Evolutionary conservation across 2,113 vertebrate genomes (phyloP), one percentile per base, ranked within the genome.

Genomic region (Forbesichthys papilliferus): DNA sequence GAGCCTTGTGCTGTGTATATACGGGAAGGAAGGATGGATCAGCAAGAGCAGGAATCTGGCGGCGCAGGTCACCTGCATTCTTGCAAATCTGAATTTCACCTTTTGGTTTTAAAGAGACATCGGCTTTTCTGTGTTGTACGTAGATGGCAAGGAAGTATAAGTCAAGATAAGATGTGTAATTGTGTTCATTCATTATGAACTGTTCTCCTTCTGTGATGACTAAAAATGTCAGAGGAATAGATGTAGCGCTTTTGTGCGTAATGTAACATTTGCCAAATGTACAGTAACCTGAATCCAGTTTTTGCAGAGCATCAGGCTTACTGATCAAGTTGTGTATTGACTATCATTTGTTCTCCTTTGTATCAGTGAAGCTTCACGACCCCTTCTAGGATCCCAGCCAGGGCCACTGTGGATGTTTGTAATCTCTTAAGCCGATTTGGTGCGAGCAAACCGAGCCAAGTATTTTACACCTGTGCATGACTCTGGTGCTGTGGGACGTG

Each of bases 371-470:
- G 69, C 71, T 70, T n/a, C 0, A 8, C 12, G 47, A 54, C 51
- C 61, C 68, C 36, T 27, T 48, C 71, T 16, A 9, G 16, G 13
- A 47, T 74, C 55, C 57, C 64, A 62, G 51, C 78, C 57, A 53
- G 64, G 79, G 87, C 82, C 79, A 76, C 84, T 69, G 64, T 71
- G 68, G 66, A 66, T 80, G 65, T 48, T 47, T 86, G 65, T 91
- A 88, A 92, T 88, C 85, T 85, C 66, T 72, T 90, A 86, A 89
- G 65, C 14, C 51, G 86, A 88, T 86, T 88, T 85, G 68, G 64
- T 20, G 16, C 47, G 33, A 67, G 59, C 42, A 36, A 74, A 84
- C 74, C 72, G 72, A 78, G 64, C 62, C 59, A 11, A 64, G 8
- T 73, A 67, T 71, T 82, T 68, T 56, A 51, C 57, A 79, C 67